Evolutionary conservation across 2,797 vertebrate genomes (phyloP).

Genomic region (Sardinella longiceps): DNA sequence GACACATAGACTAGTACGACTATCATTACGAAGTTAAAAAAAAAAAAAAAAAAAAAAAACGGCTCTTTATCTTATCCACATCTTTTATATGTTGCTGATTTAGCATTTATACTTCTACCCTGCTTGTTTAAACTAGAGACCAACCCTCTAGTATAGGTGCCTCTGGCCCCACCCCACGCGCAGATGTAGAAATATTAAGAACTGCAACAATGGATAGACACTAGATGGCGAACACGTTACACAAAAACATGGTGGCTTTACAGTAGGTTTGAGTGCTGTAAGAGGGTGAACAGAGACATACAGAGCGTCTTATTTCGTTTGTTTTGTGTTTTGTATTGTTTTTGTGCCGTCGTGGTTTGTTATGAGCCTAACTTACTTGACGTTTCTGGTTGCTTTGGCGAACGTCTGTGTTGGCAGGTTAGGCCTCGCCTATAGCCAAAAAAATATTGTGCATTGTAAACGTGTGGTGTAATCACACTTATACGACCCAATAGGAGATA

Average conservation of each 20-base stretch:
- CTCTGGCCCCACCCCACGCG: background rate
- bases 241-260: background rate
- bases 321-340: too few relatives aligned
- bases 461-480: too few relatives aligned
- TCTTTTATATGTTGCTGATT: background rate
- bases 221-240: constrained; percentile 4
- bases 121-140: background rate
- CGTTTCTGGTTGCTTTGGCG: too few relatives aligned
- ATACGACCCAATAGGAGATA: too few relatives aligned
- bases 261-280: too few relatives aligned
- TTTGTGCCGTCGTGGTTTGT: too few relatives aligned
- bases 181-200: background rate
- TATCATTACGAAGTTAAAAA: background rate
- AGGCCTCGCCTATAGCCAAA: too few relatives aligned
- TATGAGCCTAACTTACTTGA: too few relatives aligned
- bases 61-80: background rate
- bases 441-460: too few relatives aligned
- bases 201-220: background rate
- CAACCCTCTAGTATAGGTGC: background rate
- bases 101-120: background rate
- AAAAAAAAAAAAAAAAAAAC: background rate
- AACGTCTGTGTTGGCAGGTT: too few relatives aligned
- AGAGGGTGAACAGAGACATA: too few relatives aligned
- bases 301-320: too few relatives aligned
- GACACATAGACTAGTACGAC: background rate